Evolutionary conservation across 1,140 invertebrate species (phyloP), one percentile per base, ranked within the genome.

Genomic region (Coptotermes formosanus): DNA sequence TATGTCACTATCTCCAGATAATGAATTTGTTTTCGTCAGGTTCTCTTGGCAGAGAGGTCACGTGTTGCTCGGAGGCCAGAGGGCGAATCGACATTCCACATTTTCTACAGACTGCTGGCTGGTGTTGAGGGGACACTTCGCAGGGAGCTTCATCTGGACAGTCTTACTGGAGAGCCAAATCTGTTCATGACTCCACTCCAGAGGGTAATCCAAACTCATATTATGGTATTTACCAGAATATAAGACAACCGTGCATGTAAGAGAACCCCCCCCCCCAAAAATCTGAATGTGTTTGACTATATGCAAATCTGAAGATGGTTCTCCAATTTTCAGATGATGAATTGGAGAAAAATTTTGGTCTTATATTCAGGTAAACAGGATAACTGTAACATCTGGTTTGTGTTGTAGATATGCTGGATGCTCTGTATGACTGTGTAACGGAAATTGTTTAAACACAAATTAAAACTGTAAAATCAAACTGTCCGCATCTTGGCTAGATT

Each of bases 131-230:
- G 94, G 4, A 89, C 89, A 86, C 89, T 95, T 0, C 94, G 96
- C n/a, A 96, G 97, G 89, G 96, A 97, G 88, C 90, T 98, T 12
- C 94, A 96, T 85, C 91, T 98, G 84, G 96, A 97, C 82, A 95
- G 94, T 87, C 91, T 97, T 25, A 93, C 94, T 11, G 94, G 92
- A 88, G 95, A 97, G 82, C 94, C 93, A 55, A 97, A 97, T 91
- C 92, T 95, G 0, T 97, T 97, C 89, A 94, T 97, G 90, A 95
- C 94, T 11, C 93, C 95, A 2, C 91, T 95, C 81, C 96, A 97
- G 86, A 95, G 95, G 89, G 92, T 93, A 89, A 85, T 38, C 38
- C 38, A 38, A 38, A 38, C 38, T 83, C 19, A 45, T 75, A 25
- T 75, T 38, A 38, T 4, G 38, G 38, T 38, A 38, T 38, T 38